These are phyloP conservation scores for Pipra filicauda DNA, from an alignment of 2,113 vertebrate genomes.

Conservation along the genomic window DNA sequence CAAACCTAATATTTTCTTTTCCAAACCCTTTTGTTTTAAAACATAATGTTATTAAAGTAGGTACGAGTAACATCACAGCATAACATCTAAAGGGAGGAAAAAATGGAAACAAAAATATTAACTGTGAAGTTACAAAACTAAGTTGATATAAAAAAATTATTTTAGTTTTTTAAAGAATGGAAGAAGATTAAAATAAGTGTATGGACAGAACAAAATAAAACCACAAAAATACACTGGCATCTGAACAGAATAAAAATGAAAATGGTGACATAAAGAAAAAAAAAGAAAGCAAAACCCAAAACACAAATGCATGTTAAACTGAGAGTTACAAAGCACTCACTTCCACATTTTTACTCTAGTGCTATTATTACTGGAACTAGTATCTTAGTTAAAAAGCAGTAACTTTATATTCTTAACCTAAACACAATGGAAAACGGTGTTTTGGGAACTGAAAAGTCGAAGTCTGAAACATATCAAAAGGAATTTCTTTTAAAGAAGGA, in stretches of 20 bases:
- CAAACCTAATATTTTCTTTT: not conserved
- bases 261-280: not conserved
- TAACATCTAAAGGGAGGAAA: not conserved
- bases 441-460: not conserved
- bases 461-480: not conserved
- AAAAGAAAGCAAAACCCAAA: not conserved
- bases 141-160: not conserved
- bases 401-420: not conserved
- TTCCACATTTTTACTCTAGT: not conserved
- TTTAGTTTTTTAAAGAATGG: not conserved
- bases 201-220: not conserved
- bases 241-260: conserved; percentile 45
- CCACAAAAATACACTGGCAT: conserved; percentile 17
- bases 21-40: not conserved
- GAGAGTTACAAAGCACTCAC: not conserved
- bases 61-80: not conserved
- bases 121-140: not conserved
- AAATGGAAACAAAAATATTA: not conserved
- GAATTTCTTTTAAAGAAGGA: not conserved
- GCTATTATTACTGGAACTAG: not conserved
- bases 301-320: not conserved
- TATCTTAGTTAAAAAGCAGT: not conserved
- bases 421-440: not conserved
- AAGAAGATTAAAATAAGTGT: not conserved
- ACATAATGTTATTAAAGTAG: not conserved